Evolutionary conservation across 1,140 invertebrate genomes (phyloP), one percentile per base, ranked within the genome.

Genomic region (Oppia nitens): DNA sequence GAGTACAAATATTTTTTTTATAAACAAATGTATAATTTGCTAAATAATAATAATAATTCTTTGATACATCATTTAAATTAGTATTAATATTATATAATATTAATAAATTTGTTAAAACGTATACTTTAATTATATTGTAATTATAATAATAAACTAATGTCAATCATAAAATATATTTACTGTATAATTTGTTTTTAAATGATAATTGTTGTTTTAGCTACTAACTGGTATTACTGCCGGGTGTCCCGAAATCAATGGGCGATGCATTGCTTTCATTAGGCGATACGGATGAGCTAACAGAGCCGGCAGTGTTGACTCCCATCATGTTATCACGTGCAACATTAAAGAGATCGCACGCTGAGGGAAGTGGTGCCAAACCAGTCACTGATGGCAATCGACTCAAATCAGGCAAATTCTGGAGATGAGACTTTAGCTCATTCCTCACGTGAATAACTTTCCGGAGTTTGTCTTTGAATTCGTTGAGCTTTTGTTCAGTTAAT

Each of bases 361-460:
- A 93, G 21, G 92, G 91, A 60, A 96, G 73, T 0, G 92, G 91
- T 12, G 87, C 85, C 17, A 94, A 70, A 1, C 87, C 87, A 2
- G 85, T 91, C 0, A 94, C 85, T 66, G 89, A 85, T 0, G 90
- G 89, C 60, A 95, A 72, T 64, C 87, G 81, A 1, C 84, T 89
- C 47, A 96, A 76, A 72, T 96, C 90, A 0, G 91, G 91, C 62
- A 96, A 74, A 74, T 88, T 94, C 56, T 87, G 83, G 64, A 95
- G 81, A 72, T 95, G 91, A 32, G 85, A 86, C 68, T 87, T 84
- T 1, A 96, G 80, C 74, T 95, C 90, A 53, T 85, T 68, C 55
- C 85, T 76, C 9, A 94, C 84, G 50, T 78, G 77, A 67, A 83
- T 81, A 2, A 93, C 82, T 72, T 89, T 90, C 60, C 82, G 78